A percentile compares a stretch with the other conserved stretches of the same genome.
Conservation (phyloP, 2,888 invertebrate species). For the Thyatira batis region DNA sequence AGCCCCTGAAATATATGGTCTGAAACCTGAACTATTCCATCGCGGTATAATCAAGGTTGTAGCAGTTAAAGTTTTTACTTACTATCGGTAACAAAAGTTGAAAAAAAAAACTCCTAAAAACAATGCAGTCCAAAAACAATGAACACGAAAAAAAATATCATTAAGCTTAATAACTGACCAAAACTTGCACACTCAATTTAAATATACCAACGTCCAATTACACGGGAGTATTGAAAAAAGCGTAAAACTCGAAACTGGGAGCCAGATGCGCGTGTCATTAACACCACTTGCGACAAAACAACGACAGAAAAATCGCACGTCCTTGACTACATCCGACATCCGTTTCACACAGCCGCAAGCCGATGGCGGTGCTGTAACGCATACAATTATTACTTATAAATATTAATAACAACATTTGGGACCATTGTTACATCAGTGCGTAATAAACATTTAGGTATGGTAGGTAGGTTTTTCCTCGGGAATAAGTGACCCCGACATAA, state of each 20-base stretch:
- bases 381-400: conserved; percentile 46
- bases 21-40: no score
- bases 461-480: no score
- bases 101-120: no score
- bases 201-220: not conserved
- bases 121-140: no score
- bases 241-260: not conserved
- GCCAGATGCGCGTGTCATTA: conserved; percentile 26
- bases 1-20: no score
- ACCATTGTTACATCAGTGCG: not conserved
- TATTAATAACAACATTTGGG: not conserved
- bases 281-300: conserved; percentile 55
- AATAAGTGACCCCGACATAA: no score
- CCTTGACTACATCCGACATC: conserved; percentile 77
- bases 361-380: conserved; percentile 19
- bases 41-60: no score
- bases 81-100: no score
- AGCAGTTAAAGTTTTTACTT: no score
- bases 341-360: conserved; percentile 76
- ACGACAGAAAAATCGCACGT: conserved; percentile 63
- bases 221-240: not conserved
- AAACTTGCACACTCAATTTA: not conserved
- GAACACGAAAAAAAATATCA: no score
- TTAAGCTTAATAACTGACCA: not conserved
- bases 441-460: no score